Evolutionary conservation across 1,140 invertebrate species (phyloP).

Genomic region (Nymphalis io): DNA sequence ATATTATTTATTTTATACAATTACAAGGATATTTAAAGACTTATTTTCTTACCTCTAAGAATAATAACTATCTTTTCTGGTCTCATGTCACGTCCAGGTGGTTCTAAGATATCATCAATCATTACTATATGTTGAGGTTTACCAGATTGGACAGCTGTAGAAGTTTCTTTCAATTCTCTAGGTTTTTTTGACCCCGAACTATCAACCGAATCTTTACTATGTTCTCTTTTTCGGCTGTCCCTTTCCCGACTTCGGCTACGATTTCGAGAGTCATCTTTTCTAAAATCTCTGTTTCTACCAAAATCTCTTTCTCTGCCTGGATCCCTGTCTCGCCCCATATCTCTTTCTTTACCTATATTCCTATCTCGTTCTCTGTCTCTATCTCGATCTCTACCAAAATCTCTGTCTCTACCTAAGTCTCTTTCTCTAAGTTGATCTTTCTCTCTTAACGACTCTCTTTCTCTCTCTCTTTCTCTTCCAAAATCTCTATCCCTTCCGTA

Average conservation of each 20-base stretch:
- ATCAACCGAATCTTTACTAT: slow-evolving; percentile 51
- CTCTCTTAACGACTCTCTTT: slow-evolving; percentile 21
- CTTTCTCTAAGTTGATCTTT: slow-evolving; percentile 23
- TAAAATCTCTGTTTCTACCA: slow-evolving; percentile 34
- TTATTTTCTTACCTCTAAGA: slow-evolving; percentile 85
- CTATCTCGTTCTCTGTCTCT: slow-evolving; percentile 24
- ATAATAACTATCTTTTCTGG: slow-evolving; percentile 94
- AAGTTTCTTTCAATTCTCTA: slow-evolving; percentile 48
- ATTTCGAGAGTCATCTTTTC: slow-evolving; percentile 5
- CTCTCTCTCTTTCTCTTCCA: slow-evolving; percentile 23
- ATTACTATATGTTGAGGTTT: slow-evolving; percentile 79
- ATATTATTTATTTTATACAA: background rate
- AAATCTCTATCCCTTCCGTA: slow-evolving; percentile 33
- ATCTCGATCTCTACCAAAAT: slow-evolving; percentile 24
- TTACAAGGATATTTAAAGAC: background rate
- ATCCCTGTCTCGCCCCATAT: slow-evolving; percentile 27
- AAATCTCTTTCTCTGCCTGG: slow-evolving; percentile 20
- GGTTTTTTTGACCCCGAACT: slow-evolving; percentile 36
- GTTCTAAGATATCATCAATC: slow-evolving; percentile 91
- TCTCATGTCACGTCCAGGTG: slow-evolving; percentile 87
- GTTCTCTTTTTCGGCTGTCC: slow-evolving; percentile 62
- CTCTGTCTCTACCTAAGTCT: slow-evolving; percentile 27
- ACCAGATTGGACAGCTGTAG: slow-evolving; percentile 4
- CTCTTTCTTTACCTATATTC: slow-evolving; percentile 30
- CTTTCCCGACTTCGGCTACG: slow-evolving; percentile 40